These are phyloP conservation scores for Netta rufina DNA, from an alignment of 2,797 vertebrate species.

Conservation along the genomic window DNA sequence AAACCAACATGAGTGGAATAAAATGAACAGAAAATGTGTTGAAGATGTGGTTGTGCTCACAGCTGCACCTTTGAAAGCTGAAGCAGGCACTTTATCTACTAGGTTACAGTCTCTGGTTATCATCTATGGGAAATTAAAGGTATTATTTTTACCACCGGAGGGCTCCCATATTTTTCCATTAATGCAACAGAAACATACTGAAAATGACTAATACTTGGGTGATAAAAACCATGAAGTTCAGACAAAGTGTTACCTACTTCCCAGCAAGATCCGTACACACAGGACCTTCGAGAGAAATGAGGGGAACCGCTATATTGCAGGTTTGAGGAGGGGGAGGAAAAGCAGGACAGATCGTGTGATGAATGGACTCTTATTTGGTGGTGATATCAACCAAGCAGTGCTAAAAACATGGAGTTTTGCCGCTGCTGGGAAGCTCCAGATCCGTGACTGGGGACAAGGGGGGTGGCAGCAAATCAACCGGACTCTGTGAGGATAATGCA, in stretches of 20 bases:
- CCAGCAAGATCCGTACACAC: neutral
- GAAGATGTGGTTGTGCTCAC: constrained; percentile 9
- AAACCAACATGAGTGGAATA: neutral
- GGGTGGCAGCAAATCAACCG: neutral
- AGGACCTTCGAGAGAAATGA: neutral
- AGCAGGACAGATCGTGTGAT: neutral
- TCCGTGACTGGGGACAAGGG: neutral
- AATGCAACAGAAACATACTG: constrained; percentile 46
- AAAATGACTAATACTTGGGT: constrained; percentile 18
- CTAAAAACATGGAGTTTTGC: neutral
- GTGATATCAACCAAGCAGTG: neutral
- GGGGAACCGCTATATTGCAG: neutral
- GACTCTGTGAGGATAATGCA: fast-evolving
- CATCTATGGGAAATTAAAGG: constrained; percentile 51
- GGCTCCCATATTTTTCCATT: constrained; percentile 59
- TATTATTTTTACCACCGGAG: constrained; percentile 55
- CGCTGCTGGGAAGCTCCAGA: neutral
- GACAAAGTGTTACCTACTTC: neutral
- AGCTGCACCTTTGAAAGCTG: constrained; percentile 23
- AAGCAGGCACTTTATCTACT: constrained; percentile 35
- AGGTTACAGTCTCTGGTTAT: constrained; percentile 28
- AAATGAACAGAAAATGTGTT: neutral
- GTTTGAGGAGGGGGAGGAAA: neutral
- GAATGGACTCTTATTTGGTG: neutral
- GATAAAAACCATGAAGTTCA: constrained; percentile 32